A percentile compares a stretch with the other conserved stretches of the same genome.
phyloP scores from a whole-genome alignment of 2,888 invertebrate genomes.

The Phasia obesa region DNA sequence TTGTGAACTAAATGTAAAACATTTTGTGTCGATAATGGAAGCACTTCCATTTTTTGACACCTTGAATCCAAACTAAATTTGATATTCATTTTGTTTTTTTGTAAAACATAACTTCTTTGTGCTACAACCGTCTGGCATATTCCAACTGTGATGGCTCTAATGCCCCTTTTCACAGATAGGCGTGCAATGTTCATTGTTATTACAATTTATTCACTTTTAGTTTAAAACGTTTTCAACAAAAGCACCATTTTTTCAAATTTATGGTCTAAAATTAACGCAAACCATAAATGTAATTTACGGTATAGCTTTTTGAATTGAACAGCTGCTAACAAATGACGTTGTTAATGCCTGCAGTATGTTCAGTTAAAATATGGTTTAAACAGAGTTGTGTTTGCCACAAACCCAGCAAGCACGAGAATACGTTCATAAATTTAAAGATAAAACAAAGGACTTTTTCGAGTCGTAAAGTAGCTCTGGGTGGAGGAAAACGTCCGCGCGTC shows the following conservation, averaged over 20 bases:
- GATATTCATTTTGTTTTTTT: constrained; percentile 19
- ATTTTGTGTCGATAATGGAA: constrained; percentile 54
- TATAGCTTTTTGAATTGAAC: background rate
- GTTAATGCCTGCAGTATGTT: background rate
- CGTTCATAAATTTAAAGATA: too few species aligned
- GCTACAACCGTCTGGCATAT: background rate
- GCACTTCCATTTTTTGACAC: constrained; percentile 61
- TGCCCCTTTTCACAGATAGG: constrained; percentile 27
- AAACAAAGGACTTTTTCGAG: too few species aligned
- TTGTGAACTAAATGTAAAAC: constrained; percentile 54
- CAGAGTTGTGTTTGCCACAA: constrained; percentile 11
- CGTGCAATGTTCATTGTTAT: constrained; percentile 71
- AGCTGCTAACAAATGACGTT: constrained; percentile 6
- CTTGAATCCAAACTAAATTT: constrained; percentile 67
- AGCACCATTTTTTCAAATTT: constrained; percentile 11
- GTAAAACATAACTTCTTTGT: constrained; percentile 29
- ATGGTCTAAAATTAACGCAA: constrained; percentile 8
- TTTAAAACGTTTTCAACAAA: background rate
- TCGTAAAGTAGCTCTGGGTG: too few species aligned
- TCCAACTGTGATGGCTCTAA: constrained; percentile 37
- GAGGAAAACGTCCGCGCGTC: too few species aligned
- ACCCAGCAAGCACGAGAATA: too few species aligned
- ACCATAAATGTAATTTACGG: constrained; percentile 8
- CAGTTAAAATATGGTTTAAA: background rate
- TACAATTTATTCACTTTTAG: constrained; percentile 17